Conservation (phyloP, 2,888 invertebrate species). For the Mactromeris polynyma region DNA sequence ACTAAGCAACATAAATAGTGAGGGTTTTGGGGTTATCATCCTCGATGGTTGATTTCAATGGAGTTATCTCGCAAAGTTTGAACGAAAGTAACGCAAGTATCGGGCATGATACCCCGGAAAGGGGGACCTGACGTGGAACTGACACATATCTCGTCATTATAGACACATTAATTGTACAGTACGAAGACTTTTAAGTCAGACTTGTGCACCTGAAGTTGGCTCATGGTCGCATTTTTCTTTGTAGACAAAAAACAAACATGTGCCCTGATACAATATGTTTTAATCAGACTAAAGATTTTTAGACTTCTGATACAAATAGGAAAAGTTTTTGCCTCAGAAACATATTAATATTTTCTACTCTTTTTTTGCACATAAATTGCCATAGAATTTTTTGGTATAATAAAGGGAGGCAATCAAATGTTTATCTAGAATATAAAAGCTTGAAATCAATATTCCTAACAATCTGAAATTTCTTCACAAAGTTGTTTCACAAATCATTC, state of each 20-base stretch:
- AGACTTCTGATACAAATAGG: neutral
- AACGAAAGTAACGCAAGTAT: slow-evolving; percentile 14
- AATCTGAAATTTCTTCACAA: too few relatives aligned
- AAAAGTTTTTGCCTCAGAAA: too few relatives aligned
- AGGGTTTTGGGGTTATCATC: slow-evolving; percentile 68
- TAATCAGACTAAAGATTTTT: neutral
- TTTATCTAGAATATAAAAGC: too few relatives aligned
- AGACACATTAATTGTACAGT: neutral
- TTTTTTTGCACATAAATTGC: too few relatives aligned
- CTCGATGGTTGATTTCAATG: slow-evolving; percentile 53
- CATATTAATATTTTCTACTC: too few relatives aligned
- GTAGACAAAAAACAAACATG: slow-evolving; percentile 7
- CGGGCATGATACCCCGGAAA: neutral
- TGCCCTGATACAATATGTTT: neutral
- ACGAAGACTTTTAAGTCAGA: neutral
- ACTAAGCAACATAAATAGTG: slow-evolving; percentile 68
- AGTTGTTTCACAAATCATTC: too few relatives aligned
- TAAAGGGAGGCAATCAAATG: too few relatives aligned
- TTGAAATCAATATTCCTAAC: too few relatives aligned
- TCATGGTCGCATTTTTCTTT: neutral
- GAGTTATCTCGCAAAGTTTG: slow-evolving; percentile 60
- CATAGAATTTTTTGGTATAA: too few relatives aligned
- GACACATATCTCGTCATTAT: slow-evolving; percentile 17
- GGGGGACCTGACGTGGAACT: neutral
- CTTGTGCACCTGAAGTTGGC: slow-evolving; percentile 5